Conservation (phyloP, 1,140 invertebrate genomes). For the Ceratina calcarata region DNA sequence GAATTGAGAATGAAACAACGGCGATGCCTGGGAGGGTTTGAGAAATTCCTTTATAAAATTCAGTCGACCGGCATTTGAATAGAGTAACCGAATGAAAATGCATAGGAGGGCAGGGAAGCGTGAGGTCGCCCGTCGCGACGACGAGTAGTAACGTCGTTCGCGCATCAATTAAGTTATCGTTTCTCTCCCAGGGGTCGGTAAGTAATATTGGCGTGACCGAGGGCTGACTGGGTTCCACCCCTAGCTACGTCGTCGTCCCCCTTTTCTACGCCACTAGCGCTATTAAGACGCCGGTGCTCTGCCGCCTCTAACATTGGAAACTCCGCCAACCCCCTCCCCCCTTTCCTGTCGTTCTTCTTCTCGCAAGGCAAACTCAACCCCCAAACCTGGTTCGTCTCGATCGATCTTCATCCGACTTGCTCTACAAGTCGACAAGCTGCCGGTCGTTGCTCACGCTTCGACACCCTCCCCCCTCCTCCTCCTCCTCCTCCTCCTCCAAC, state of each 20-base stretch:
- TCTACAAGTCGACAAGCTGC: conserved; percentile 71
- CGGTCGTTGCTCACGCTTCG: conserved; percentile 54
- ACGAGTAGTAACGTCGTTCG: conserved; percentile 62
- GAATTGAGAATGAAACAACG: no score
- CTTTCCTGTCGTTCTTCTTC: conserved; percentile 27
- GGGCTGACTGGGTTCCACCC: conserved; percentile 50
- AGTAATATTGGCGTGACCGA: conserved; percentile 71
- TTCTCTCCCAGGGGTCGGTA: conserved; percentile 55
- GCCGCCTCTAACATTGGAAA: conserved; percentile 55
- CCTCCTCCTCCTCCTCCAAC: conserved; percentile 37
- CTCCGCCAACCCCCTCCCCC: conserved; percentile 9
- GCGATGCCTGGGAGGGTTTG: no score
- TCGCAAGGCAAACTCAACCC: conserved; percentile 21
- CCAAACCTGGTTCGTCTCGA: conserved; percentile 37
- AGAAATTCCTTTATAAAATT: no score
- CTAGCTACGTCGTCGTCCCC: conserved; percentile 32
- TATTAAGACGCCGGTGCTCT: conserved; percentile 69
- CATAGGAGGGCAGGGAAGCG: neutral
- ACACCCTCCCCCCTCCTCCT: conserved; percentile 51
- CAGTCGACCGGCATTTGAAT: no score
- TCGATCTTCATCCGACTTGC: conserved; percentile 67
- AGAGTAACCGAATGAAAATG: conserved; percentile 26
- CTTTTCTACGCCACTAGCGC: conserved; percentile 55
- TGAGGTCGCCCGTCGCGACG: conserved; percentile 31
- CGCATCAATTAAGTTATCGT: conserved; percentile 71